These are phyloP conservation scores for Rhinoraja longicauda DNA, from an alignment of 2,797 vertebrate species.

Conservation along the genomic window DNA sequence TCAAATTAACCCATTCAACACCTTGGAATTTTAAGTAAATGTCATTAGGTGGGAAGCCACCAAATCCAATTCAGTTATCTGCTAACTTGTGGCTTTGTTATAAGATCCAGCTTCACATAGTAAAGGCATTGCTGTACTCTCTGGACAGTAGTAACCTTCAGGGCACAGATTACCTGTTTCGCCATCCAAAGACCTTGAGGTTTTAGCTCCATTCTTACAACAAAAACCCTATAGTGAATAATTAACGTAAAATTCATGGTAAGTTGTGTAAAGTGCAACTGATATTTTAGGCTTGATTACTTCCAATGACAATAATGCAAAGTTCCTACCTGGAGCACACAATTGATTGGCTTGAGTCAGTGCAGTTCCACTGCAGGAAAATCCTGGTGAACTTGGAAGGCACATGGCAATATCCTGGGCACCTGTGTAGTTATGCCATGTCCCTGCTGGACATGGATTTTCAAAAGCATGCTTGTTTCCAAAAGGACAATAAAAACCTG, in stretches of 20 bases:
- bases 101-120: constrained; percentile 64
- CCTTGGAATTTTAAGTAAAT: background rate
- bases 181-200: constrained; percentile 60
- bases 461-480: constrained; percentile 65
- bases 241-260: background rate
- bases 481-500: constrained; percentile 67
- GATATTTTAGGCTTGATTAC: background rate
- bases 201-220: constrained; percentile 61
- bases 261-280: background rate
- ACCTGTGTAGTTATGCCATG: constrained; percentile 69
- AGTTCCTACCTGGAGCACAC: constrained; percentile 66
- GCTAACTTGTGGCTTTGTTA: constrained; percentile 66
- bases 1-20: background rate
- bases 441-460: constrained; percentile 71
- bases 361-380: constrained; percentile 68
- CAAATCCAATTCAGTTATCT: background rate
- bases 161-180: constrained; percentile 65
- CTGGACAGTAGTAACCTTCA: constrained; percentile 62
- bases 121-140: constrained; percentile 56
- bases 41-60: background rate
- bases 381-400: constrained; percentile 67
- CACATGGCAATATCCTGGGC: constrained; percentile 64
- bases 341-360: constrained; percentile 61
- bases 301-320: background rate
- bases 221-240: constrained; percentile 67